Evolutionary conservation across 2,113 vertebrate genomes (phyloP), one percentile per base, ranked within the genome.

Genomic region (Hippocampus mohnikei): DNA sequence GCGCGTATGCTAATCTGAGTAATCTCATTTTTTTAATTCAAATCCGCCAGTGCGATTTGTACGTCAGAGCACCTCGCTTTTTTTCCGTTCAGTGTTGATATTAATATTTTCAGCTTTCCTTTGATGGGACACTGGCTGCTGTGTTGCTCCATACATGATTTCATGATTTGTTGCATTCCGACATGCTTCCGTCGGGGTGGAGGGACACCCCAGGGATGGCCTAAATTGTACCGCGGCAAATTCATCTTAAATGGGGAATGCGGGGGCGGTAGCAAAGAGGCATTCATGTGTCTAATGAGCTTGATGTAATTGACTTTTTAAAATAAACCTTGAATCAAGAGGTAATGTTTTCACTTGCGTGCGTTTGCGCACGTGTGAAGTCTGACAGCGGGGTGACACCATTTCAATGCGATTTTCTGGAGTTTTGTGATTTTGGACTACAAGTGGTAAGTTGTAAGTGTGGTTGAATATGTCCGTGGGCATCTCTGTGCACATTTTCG

Each of bases 11-110:
- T 88, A 90, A 89, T 91, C 83, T 82, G 88, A 79, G 88, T 89
- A 90, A 89, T 91, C 83, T 82, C 88, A 79, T 88, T 89, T 87
- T 91, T 84, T 20, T 20, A 52, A 92, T 91, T 89, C 85, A 86
- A 91, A 91, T 92, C 76, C 12, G 3, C 66, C 79, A 69, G 83
- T 63, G 58, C 86, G 74, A 87, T 92, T 92, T 89, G 90, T 90
- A 85, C 83, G 85, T 84, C 83, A 88, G 88, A 89, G 85, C 87
- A 86, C 79, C 83, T 91, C 85, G 90, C 13, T 91, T 91, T 92
- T n/a, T 27, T 92, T 87, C 85, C 80, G 85, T 88, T 89, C 87
- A 81, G 74, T 76, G 80, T 81, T 78, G 83, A 87, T 88, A 91
- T 89, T 84, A 90, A 92, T 91, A 89, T 81, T 84, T 81, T 86